phyloP scores from a whole-genome alignment of 2,113 vertebrate genomes.

The Oplegnathus fasciatus region DNA sequence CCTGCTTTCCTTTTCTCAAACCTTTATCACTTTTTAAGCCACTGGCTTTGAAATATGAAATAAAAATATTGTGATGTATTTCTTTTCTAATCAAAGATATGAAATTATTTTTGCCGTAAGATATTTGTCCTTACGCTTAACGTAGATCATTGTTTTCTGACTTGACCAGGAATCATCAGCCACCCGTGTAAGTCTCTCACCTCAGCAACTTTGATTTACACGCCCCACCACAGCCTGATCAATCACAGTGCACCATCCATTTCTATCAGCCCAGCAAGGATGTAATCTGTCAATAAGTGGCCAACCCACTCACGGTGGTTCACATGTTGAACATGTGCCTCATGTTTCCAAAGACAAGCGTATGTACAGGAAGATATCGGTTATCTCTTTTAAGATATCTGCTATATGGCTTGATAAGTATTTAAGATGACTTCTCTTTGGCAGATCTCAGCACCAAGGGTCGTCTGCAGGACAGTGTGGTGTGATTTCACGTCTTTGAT shows the following conservation, averaged over 20 bases:
- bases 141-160: not conserved
- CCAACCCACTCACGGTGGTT: not conserved
- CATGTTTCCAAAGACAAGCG: conserved; percentile 9
- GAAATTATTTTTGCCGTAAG: not conserved
- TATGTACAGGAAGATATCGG: not conserved
- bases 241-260: not conserved
- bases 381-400: conserved; percentile 5
- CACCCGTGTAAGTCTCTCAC: not conserved
- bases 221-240: not conserved
- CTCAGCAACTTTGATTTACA: not conserved
- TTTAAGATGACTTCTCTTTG: not conserved
- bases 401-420: not conserved
- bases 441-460: not conserved
- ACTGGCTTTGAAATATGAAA: conserved; percentile 4
- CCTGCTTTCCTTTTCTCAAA: conserved; percentile 49
- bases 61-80: not conserved
- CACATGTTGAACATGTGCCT: conserved; percentile 25
- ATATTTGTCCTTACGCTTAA: not conserved
- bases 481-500: conserved; percentile 13
- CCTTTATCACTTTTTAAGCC: not conserved
- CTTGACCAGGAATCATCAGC: not conserved
- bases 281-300: conserved; percentile 43
- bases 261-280: not conserved
- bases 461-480: not conserved
- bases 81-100: not conserved